Percentiles rank a stretch among this genome's conserved stretches.
phyloP scores from a whole-genome alignment of 2,888 invertebrate species.

The Isotomurus palustris region DNA sequence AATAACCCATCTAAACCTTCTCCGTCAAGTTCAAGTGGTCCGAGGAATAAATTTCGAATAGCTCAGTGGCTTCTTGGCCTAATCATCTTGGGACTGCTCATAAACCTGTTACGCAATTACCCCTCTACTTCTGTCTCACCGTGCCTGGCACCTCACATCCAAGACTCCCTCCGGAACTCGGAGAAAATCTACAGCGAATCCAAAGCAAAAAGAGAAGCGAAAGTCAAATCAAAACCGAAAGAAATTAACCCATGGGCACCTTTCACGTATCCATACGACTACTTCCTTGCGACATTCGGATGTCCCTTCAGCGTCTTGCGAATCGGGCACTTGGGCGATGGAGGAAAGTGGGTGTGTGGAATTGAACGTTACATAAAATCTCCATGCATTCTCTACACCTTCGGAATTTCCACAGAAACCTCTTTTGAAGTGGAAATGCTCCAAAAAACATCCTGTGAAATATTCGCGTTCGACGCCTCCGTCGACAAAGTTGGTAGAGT shows the following conservation, averaged over 20 bases:
- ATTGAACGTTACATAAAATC: conserved; percentile 10
- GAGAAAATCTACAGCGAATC: background rate
- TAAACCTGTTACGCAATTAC: no score
- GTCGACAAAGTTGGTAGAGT: no score
- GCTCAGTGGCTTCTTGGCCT: no score
- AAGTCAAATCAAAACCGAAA: background rate
- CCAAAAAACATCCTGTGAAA: background rate
- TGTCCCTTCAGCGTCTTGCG: conserved; percentile 23
- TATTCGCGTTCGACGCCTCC: background rate
- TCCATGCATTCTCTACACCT: conserved; percentile 18
- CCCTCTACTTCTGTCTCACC: no score
- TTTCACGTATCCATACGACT: conserved; percentile 15
- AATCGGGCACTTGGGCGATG: conserved; percentile 22
- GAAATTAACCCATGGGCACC: background rate
- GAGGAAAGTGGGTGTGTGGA: conserved; percentile 27
- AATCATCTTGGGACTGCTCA: no score
- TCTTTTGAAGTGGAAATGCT: background rate
- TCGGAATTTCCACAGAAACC: conserved; percentile 9
- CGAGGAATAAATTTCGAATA: no score
- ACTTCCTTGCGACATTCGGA: conserved; percentile 22
- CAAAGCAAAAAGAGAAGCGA: background rate
- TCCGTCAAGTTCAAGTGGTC: no score
- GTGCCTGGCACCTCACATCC: no score
- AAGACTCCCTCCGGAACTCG: background rate
- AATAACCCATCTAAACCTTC: no score